Percentiles rank a stretch among this genome's conserved stretches.
Evolutionary conservation across 2,888 invertebrate species (phyloP).

Genomic region (Trichogramma evanescens): DNA sequence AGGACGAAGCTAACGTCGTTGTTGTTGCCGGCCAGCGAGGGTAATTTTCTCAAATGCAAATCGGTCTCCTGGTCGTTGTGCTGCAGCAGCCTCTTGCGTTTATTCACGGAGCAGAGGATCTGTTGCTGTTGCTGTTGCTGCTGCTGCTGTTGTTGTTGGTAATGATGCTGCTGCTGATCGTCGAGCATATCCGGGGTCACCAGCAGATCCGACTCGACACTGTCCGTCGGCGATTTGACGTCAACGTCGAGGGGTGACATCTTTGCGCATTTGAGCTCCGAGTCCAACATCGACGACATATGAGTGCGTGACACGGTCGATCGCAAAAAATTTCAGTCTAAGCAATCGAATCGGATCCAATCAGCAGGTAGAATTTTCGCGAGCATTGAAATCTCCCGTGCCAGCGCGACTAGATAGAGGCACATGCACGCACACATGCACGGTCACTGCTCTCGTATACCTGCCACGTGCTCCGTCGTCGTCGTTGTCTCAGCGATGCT

Average conservation of each 20-base stretch:
- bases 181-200: constrained; percentile 41
- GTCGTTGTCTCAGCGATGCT: background rate
- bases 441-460: background rate
- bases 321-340: background rate
- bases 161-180: constrained; percentile 22
- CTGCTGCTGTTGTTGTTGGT: constrained; percentile 21
- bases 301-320: constrained; percentile 1
- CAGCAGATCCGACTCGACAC: constrained; percentile 43
- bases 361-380: background rate
- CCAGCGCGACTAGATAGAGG: background rate
- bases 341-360: background rate
- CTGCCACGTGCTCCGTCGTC: background rate
- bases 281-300: constrained; percentile 40
- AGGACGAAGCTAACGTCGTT: constrained; percentile 44
- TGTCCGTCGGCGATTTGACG: constrained; percentile 38
- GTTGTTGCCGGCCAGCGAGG: constrained; percentile 38
- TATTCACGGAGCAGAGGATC: constrained; percentile 24
- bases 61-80: constrained; percentile 27
- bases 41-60: constrained; percentile 38
- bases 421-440: background rate
- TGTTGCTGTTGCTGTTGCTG: constrained; percentile 21
- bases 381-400: constrained; percentile 16
- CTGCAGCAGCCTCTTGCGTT: constrained; percentile 38
- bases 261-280: constrained; percentile 36
- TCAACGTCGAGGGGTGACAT: constrained; percentile 43